Evolutionary conservation across 2,113 vertebrate species (phyloP), one percentile per base, ranked within the genome.

Genomic region (Pao palembangensis): DNA sequence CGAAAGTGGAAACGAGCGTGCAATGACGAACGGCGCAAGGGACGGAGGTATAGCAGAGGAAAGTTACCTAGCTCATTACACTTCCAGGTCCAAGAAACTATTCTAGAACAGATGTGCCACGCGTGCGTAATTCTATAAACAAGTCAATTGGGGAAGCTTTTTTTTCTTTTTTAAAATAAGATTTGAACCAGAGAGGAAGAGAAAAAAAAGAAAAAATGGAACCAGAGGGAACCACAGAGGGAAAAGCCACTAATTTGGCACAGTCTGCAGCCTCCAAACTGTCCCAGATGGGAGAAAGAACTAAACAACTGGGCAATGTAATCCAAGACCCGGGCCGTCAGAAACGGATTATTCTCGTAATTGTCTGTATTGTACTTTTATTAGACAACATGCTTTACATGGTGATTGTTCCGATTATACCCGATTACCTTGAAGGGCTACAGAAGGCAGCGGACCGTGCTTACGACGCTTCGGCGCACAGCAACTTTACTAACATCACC

Each of bases 331-430:
- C 93, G 18, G 89, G 85, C 48, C 83, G 93, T 48, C 94, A 95
- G 84, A 91, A 96, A 66, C 89, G 93, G 73, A 90, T 97, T 71
- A 89, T 97, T 76, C 82, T 98, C 69, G 80, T 93, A 13, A 95
- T 95, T 71, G 96, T 98, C 34, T 99, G 95, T 60, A 79, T 93
- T 62, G 96, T 92, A 20, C 93, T 99, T 63, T 87, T 98, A 21
- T 85, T 99, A 88, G 96, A 99, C 90, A 99, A 99, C 70, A 99
- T 99, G 96, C 92, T 99, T 38, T 98, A 96, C 72, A 98, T 98
- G 96, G 96, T 98, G 21, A 96, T 99, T 85, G 96, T 99, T 63
- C 96, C 96, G 76, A 99, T 99, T 71, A 91, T 99, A 77, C 96
- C 96, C 28, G 91, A 94, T 78, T 98, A 96, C 84, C 89, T 98